Evolutionary conservation across 2,888 invertebrate genomes (phyloP), one percentile per base, ranked within the genome.

Genomic region (Teinopalpus imperialis): DNA sequence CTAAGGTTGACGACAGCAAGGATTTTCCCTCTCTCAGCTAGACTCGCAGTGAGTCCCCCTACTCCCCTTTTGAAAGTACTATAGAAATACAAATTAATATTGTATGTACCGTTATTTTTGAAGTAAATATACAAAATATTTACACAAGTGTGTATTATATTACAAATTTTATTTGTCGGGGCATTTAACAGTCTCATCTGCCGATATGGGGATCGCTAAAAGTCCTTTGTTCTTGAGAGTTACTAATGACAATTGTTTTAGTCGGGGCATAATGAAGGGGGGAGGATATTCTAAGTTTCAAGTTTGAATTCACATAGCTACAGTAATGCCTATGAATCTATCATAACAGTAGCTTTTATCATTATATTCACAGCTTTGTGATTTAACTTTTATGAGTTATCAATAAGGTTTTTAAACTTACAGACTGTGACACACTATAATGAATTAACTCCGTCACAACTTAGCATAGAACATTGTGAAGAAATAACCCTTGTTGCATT

Each of bases 11-110:
- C 78, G 97, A 98, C 89, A 97, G 97, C 90, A 94, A 94, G 82
- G 97, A 97, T 88, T 98, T 98, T 90, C 98, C 98, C 63, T 96
- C 96, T 75, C 92, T 98, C 79, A 95, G 96, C 83, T 95, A 94
- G 78, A 78, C 71, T 73, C 67, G 61, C 69, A 66, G 74, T 74
- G 81, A 80, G 82, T 78, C 69, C 59, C 67, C 52, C 77, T 74
- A 70, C 83, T 82, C 81, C 69, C 86, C 78, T 74, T 83, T 82
- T 66, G 72, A 72, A 68, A 74, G 69, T 75, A 76, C 58, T 73
- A 83, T 85, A 86, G 78, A 81, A 79, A 79, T 86, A 85, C 85
- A 85, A 80, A 87, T 81, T 74, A 74, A 83, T 83, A 87, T 83
- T 86, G 88, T 88, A 87, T 87, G 81, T 86, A 89, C 82, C 74